Evolutionary conservation across 2,888 invertebrate genomes (phyloP).

Genomic region (Aricia artaxerxes): DNA sequence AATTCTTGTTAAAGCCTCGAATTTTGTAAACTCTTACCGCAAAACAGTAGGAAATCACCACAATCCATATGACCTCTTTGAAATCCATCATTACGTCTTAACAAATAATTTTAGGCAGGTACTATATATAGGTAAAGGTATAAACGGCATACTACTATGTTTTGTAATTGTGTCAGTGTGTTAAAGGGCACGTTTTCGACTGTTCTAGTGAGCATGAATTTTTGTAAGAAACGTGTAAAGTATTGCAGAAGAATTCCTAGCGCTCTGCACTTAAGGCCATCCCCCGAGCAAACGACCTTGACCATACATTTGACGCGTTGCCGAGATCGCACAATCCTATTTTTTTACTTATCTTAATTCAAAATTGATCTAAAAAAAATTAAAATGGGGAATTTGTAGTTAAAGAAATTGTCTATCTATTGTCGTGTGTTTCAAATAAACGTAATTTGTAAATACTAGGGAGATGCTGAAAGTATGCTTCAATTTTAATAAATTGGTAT

Average conservation of each 20-base stretch:
- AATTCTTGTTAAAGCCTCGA: neutral
- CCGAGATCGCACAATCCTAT: no score
- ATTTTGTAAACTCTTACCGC: neutral
- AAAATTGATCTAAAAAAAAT: no score
- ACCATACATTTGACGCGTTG: no score
- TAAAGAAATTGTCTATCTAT: no score
- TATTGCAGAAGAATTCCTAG: constrained; percentile 2
- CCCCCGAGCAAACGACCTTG: no score
- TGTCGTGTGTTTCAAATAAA: no score
- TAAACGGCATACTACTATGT: constrained; percentile 23
- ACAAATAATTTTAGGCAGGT: neutral
- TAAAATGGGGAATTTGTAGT: no score
- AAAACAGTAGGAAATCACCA: neutral
- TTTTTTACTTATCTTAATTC: no score
- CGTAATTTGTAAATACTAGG: no score
- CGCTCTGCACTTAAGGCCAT: neutral
- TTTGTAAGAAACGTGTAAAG: constrained; percentile 17
- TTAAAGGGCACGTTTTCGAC: constrained; percentile 46
- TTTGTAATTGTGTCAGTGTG: constrained; percentile 48
- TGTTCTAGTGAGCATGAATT: neutral
- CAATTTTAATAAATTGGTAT: no score
- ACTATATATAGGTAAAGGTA: constrained; percentile 20
- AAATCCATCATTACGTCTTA: constrained; percentile 10
- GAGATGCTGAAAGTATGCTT: no score
- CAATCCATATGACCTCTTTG: neutral